Evolutionary conservation across 2,113 vertebrate genomes (phyloP), one percentile per base, ranked within the genome.

Genomic region (Pachypanchax playfairii): DNA sequence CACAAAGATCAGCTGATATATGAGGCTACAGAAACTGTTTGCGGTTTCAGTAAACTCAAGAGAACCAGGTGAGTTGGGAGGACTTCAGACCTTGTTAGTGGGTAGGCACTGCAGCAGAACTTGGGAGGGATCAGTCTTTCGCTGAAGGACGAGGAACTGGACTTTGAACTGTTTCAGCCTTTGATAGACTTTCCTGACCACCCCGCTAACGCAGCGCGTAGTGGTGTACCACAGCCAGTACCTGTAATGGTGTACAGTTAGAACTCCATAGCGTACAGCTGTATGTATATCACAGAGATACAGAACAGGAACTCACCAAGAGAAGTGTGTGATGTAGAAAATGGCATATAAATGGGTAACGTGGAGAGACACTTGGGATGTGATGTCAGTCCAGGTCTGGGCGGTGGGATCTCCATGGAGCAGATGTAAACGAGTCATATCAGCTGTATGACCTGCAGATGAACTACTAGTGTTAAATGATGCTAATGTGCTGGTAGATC

Each of bases 221-320:
- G 96, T 94, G 65, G 94, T 95, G 74, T 98, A 98, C 97, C 96
- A 99, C 20, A 99, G 88, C 97, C 97, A 99, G 87, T 98, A 99
- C 96, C 96, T 98, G 77, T 43, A 33, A 73, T 11, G 5, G 15
- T 1, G 13, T 21, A 73, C 14, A 12, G 14, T 43, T 51, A 21
- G 10, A 29, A 18, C n/a, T 10, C n/a, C 11, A 39, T 1, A 54
- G 11, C 33, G 21, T 42, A 12, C 15, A 42, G n/a, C 12, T 2
- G n/a, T n/a, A n/a, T n/a, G n/a, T 11, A 12, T 29, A 15, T 48
- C 43, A 44, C 5, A 15, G 7, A 17, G 44, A 44, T 57, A 26
- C 11, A 28, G 13, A 7, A 22, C 13, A 36, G 47, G 53, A 44
- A 83, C 94, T 93, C 73, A 98, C 97, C 96, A 98, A 61, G 97